A percentile compares a stretch with the other conserved stretches of the same genome.
Evolutionary conservation across 2,888 invertebrate genomes (phyloP).

Genomic region (Xylota sylvarum): DNA sequence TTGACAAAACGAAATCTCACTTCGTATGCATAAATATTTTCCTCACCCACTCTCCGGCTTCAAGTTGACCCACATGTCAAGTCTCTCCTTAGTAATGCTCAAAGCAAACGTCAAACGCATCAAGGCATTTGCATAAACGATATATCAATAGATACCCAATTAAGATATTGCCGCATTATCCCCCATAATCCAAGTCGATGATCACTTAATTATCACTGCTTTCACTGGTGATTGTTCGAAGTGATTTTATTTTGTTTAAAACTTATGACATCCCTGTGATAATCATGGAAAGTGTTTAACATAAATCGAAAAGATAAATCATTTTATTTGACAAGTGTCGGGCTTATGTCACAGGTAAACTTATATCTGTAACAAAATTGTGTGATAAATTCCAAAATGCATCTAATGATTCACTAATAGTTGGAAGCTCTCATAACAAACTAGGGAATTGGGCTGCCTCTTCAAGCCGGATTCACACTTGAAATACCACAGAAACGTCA

Average conservation of each 20-base stretch:
- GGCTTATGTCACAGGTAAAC: neutral
- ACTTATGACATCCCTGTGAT: conserved; percentile 29
- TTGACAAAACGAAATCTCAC: conserved; percentile 7
- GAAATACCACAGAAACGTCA: neutral
- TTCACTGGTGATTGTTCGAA: conserved; percentile 37
- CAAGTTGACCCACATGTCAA: conserved; percentile 15
- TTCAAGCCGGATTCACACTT: conserved; percentile 8
- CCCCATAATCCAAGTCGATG: conserved; percentile 28
- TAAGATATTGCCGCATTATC: conserved; percentile 20
- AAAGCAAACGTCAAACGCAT: conserved; percentile 37
- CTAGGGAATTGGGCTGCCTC: neutral
- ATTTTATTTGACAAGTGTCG: neutral
- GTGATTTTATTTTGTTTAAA: conserved; percentile 18
- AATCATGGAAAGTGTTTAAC: conserved; percentile 33
- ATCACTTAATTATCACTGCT: conserved; percentile 60
- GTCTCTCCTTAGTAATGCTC: conserved; percentile 38
- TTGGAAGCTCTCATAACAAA: neutral
- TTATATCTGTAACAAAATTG: neutral
- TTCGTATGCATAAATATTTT: conserved; percentile 2
- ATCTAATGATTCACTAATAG: neutral
- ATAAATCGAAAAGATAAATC: conserved; percentile 14
- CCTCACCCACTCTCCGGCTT: neutral
- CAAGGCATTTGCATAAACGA: conserved; percentile 50
- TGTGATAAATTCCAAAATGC: conserved; percentile 4
- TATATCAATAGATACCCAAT: conserved; percentile 50